These are phyloP conservation scores for Hypotaenidia philippensis DNA, from an alignment of 2,797 vertebrate genomes.

Conservation along the genomic window DNA sequence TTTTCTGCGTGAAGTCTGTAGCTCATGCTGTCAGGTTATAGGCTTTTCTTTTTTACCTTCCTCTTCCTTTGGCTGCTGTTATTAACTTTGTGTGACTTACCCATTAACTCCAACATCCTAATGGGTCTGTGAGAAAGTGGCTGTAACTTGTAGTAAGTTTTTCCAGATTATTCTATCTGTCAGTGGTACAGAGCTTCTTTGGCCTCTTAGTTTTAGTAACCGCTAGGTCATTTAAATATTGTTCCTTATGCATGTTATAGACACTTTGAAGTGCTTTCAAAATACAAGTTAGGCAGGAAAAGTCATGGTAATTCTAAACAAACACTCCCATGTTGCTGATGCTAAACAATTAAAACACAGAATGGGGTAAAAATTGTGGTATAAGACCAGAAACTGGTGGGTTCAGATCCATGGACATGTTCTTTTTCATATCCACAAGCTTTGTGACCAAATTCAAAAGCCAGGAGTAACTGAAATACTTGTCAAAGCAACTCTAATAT, in stretches of 20 bases:
- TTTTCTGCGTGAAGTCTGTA: background rate
- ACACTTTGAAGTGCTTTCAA: background rate
- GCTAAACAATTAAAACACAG: background rate
- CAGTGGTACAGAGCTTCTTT: background rate
- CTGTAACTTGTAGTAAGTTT: background rate
- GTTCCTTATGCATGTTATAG: accelerated
- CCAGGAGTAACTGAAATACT: background rate
- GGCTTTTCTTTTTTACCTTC: background rate
- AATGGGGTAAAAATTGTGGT: background rate
- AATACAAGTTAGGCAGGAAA: background rate
- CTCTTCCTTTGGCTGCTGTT: background rate
- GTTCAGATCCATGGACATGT: background rate
- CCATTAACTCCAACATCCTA: background rate
- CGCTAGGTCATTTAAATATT: background rate
- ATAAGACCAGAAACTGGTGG: background rate
- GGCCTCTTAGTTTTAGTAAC: background rate
- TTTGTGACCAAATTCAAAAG: background rate
- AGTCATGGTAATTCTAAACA: background rate
- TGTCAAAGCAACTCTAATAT: background rate
- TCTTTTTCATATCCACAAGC: background rate
- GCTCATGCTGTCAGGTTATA: background rate
- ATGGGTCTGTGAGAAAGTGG: background rate
- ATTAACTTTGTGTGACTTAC: background rate
- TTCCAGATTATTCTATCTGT: background rate
- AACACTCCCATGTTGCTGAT: background rate